A percentile compares a stretch with the other conserved stretches of the same genome.
Conservation (phyloP, 2,797 vertebrate genomes). For the Melopsittacus undulatus region DNA sequence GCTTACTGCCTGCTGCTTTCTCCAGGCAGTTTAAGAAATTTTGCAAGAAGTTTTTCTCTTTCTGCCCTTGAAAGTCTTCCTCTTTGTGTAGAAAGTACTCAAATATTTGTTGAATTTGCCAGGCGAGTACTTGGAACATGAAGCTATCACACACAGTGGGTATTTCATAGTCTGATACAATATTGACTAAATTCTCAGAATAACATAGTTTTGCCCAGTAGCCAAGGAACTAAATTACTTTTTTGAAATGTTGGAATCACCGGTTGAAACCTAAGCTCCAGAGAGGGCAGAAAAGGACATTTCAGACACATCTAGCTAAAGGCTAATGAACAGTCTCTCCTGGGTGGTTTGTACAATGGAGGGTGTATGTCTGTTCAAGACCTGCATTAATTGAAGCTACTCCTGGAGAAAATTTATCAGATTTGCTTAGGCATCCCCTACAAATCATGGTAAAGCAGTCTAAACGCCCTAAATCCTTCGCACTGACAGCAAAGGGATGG, state of each 20-base stretch:
- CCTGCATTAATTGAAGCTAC: background rate
- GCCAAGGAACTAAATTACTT: background rate
- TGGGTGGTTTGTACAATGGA: rapidly evolving
- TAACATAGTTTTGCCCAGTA: background rate
- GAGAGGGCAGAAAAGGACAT: background rate
- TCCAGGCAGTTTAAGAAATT: background rate
- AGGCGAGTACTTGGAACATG: background rate
- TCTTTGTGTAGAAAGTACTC: background rate
- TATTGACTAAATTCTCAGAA: background rate
- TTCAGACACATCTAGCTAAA: background rate
- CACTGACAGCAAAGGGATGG: background rate
- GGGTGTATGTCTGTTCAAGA: background rate
- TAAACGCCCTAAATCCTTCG: background rate
- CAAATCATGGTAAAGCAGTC: background rate
- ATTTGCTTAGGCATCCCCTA: background rate
- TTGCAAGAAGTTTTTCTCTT: background rate
- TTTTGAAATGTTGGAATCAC: background rate
- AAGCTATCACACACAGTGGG: background rate
- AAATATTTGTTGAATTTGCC: background rate
- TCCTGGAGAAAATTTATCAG: background rate
- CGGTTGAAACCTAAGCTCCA: background rate
- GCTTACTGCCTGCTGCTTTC: background rate
- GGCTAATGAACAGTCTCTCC: background rate
- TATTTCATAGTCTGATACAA: background rate
- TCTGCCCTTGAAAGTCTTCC: background rate